Percentiles rank a stretch among this genome's conserved stretches.
Evolutionary conservation across 2,797 vertebrate genomes (phyloP).

Genomic region (Bovichtus variegatus): DNA sequence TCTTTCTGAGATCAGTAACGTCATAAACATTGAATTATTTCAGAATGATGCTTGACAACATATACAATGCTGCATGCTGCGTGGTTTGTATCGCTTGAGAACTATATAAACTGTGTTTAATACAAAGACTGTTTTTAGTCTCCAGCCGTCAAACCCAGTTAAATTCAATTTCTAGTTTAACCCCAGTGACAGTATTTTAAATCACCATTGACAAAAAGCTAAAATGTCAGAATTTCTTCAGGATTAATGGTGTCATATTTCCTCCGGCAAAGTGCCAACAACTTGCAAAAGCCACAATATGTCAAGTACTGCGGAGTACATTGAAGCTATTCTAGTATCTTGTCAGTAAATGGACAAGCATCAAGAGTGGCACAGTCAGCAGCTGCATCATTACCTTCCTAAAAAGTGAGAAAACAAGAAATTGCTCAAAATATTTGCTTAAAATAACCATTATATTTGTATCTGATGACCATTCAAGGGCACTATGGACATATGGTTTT

Average conservation of each 20-base stretch:
- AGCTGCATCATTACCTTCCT: too few species aligned
- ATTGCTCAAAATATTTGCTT: background rate
- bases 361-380: background rate
- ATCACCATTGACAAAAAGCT: background rate
- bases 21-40: constrained; percentile 17
- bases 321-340: background rate
- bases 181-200: constrained; percentile 5
- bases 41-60: background rate
- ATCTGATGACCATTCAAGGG: background rate
- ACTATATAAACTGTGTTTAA: constrained; percentile 7
- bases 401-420: background rate
- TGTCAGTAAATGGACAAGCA: background rate
- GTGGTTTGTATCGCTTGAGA: constrained; percentile 3
- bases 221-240: constrained; percentile 3
- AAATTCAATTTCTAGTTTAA: background rate
- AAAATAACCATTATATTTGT: too few species aligned
- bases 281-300: background rate
- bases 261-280: background rate
- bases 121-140: background rate
- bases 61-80: background rate
- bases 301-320: background rate
- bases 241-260: background rate
- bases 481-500: background rate
- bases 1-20: background rate
- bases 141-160: background rate